Percentiles rank a stretch among this genome's conserved stretches.
phyloP scores from a whole-genome alignment of 2,113 vertebrate species.

The Thryonomys swinderianus region DNA sequence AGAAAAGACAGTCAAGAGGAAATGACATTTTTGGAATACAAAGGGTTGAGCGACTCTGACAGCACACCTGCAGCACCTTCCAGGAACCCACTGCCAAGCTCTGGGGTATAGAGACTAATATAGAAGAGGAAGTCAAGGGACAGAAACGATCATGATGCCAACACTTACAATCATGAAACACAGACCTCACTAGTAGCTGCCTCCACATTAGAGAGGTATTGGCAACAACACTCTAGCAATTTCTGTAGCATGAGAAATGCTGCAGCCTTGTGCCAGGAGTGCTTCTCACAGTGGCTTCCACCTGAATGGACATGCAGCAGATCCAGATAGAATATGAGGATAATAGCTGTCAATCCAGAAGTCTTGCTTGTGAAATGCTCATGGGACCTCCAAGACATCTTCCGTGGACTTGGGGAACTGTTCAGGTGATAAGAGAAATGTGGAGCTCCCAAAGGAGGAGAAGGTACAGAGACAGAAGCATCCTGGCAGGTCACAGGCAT shows the following conservation, averaged over 20 bases:
- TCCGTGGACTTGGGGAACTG: background rate
- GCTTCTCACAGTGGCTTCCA: background rate
- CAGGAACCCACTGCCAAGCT: background rate
- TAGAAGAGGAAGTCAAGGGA: background rate
- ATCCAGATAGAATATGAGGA: background rate
- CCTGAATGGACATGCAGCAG: background rate
- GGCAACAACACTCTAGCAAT: background rate
- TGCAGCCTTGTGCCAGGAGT: background rate
- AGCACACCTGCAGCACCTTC: background rate
- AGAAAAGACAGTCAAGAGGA: background rate
- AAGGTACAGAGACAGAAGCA: background rate
- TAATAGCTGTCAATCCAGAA: background rate
- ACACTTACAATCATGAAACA: background rate
- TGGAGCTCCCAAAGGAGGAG: background rate
- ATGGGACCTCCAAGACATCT: background rate
- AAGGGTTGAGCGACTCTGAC: background rate
- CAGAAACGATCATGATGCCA: background rate
- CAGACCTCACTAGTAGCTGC: background rate
- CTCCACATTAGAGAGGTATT: background rate
- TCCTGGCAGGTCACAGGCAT: background rate
- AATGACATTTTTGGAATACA: background rate
- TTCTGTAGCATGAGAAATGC: background rate
- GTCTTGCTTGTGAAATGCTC: background rate
- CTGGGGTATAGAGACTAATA: background rate
- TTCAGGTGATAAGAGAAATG: background rate